Evolutionary conservation across 2,888 invertebrate genomes (phyloP), one percentile per base, ranked within the genome.

Genomic region (Spodoptera exigua): DNA sequence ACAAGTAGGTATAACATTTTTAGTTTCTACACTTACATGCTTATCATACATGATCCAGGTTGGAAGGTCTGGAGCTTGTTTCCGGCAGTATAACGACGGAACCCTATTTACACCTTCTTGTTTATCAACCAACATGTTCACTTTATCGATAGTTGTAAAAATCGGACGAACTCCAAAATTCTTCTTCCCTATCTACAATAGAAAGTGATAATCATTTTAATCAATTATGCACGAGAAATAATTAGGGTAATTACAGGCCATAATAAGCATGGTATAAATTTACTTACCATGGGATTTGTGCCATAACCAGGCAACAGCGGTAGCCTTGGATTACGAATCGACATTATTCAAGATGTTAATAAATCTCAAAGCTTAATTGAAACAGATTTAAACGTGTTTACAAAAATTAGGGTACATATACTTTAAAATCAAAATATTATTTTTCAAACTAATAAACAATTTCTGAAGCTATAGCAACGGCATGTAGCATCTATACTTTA

Each of bases 41-140:
- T 98, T 97, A 84, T 99, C 98, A 86, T 96, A 98, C 61, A 97
- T 96, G 53, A 98, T 95, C 98, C 98, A 99, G 0, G 97, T 92
- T 0, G 98, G 98, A 47, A 97, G 85, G 72, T 96, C 96, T 0
- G 96, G 95, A 0, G 96, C 96, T 83, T 96, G 96, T 71, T 97
- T 97, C 13, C 96, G 95, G 1, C 97, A 96, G 89, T 97, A 97
- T 46, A 97, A 85, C 0, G 97, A 97, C 0, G 97, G 97, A 1
- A 92, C 89, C 16, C 90, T 81, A 61, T 89, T 89, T 0, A 63
- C 81, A 0, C 79, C 85, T 51, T 89, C 89, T 0, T 87, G 56
- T 72, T 94, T 94, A 60, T 94, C 93, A 7, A 93, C 87, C 63
- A 94, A 79, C 94, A 94, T 94, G 70, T 92, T 93, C 9, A 90